A percentile compares a stretch with the other conserved stretches of the same genome.
phyloP scores from a whole-genome alignment of 30 jellyfish, hydroid and myxozoan species.

The Chironex yamaguchii region DNA sequence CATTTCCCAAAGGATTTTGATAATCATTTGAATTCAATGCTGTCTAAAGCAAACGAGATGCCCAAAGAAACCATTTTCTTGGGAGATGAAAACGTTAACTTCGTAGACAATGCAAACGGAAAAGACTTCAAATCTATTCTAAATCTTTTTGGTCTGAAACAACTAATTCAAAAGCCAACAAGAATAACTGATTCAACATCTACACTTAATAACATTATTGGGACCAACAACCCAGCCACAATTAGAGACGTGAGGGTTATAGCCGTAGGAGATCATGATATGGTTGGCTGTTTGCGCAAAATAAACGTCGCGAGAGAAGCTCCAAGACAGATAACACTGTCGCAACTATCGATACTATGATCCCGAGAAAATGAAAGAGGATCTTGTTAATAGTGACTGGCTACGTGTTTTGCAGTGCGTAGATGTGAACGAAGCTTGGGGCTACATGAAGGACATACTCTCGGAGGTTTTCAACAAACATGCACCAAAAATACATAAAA shows the following conservation, averaged over 20 bases:
- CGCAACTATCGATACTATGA: constrained; percentile 77
- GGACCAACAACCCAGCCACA: constrained; percentile 74
- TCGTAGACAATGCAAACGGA: constrained; percentile 45
- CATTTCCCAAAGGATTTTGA: constrained; percentile 56
- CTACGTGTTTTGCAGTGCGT: constrained; percentile 49
- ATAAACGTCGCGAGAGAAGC: constrained; percentile 70
- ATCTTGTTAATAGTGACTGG: constrained; percentile 73
- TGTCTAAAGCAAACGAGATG: constrained; percentile 59
- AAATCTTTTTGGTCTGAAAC: constrained; percentile 58
- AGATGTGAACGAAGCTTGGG: constrained; percentile 69
- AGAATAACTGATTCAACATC: constrained; percentile 69
- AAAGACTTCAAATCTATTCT: constrained; percentile 47
- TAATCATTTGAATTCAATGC: constrained; percentile 59
- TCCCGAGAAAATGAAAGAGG: constrained; percentile 65
- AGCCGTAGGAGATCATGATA: constrained; percentile 82
- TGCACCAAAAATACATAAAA: constrained; percentile 56
- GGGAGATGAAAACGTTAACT: constrained; percentile 60
- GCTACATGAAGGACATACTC: constrained; percentile 73
- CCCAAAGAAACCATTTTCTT: constrained; percentile 60
- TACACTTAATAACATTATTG: constrained; percentile 60
- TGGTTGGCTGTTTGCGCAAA: constrained; percentile 76
- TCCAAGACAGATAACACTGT: constrained; percentile 66
- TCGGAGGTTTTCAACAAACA: constrained; percentile 57
- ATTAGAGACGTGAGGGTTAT: constrained; percentile 69
- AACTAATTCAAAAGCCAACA: constrained; percentile 70